Conservation (phyloP, 2,113 vertebrate species). For the Megaptera novaeangliae region DNA sequence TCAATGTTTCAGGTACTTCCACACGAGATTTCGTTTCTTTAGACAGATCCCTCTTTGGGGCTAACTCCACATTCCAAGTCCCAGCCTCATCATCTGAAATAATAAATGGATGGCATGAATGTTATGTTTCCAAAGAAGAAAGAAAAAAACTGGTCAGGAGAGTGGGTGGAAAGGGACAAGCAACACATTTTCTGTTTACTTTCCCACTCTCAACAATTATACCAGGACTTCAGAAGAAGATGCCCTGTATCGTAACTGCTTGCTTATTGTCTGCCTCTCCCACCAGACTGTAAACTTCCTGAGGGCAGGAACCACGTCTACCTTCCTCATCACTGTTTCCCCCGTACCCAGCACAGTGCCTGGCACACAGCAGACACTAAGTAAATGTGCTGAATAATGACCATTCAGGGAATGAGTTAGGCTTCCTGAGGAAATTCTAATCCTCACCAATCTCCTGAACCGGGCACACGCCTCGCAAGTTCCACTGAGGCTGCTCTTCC, state of each 20-base stretch:
- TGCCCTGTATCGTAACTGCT: neutral
- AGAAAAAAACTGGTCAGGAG: neutral
- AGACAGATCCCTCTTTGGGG: neutral
- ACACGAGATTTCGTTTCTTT: neutral
- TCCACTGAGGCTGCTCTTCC: neutral
- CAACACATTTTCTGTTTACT: neutral
- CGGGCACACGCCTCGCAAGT: neutral
- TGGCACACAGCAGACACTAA: neutral
- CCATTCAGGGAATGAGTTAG: neutral
- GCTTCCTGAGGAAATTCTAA: neutral
- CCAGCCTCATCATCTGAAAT: constrained; percentile 25
- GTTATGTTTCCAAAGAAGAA: neutral
- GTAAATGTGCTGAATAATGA: neutral
- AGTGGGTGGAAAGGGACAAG: neutral
- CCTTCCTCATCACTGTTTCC: neutral
- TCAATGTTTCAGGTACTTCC: neutral
- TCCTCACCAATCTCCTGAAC: constrained; percentile 6
- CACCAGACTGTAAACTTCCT: neutral
- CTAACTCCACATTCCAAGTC: neutral
- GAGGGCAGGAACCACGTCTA: neutral
- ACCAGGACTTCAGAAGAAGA: neutral
- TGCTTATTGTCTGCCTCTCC: neutral
- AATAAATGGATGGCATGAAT: neutral
- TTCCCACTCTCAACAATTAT: neutral
- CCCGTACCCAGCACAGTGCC: neutral